Evolutionary conservation across 2,113 vertebrate genomes (phyloP).

Genomic region (Columbina picui): DNA sequence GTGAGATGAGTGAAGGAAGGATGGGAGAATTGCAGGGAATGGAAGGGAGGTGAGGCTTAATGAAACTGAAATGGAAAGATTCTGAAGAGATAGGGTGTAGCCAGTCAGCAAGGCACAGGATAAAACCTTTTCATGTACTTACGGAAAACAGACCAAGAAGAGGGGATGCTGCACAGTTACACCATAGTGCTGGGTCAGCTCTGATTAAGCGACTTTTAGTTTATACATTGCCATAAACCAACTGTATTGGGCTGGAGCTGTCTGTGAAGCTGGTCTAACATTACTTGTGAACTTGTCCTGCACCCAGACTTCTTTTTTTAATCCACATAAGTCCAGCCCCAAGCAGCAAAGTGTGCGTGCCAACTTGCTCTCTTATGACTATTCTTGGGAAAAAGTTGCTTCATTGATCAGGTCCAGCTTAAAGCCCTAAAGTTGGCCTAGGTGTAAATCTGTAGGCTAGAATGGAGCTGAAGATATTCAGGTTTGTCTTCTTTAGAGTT

Average conservation of each 20-base stretch:
- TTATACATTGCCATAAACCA: background rate
- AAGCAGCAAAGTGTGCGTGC: background rate
- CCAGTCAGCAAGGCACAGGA: background rate
- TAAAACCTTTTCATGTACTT: background rate
- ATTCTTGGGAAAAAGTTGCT: background rate
- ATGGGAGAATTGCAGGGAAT: background rate
- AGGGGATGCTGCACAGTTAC: background rate
- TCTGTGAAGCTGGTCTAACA: background rate
- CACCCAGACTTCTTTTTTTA: background rate
- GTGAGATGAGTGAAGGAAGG: background rate
- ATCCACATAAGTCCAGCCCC: background rate
- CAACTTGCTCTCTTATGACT: background rate
- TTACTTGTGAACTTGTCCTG: background rate
- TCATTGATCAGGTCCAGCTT: background rate
- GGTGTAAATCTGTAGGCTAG: background rate
- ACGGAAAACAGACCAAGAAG: background rate
- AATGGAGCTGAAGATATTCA: background rate
- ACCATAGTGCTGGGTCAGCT: background rate
- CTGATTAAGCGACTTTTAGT: background rate
- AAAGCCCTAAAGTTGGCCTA: background rate
- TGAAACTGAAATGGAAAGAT: background rate
- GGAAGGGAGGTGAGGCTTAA: background rate
- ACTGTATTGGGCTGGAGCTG: background rate
- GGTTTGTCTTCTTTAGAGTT: rapidly evolving
- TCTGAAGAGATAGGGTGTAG: background rate